These are phyloP conservation scores for Zosterops lateralis DNA, from an alignment of 2,113 vertebrate species.

Conservation along the genomic window DNA sequence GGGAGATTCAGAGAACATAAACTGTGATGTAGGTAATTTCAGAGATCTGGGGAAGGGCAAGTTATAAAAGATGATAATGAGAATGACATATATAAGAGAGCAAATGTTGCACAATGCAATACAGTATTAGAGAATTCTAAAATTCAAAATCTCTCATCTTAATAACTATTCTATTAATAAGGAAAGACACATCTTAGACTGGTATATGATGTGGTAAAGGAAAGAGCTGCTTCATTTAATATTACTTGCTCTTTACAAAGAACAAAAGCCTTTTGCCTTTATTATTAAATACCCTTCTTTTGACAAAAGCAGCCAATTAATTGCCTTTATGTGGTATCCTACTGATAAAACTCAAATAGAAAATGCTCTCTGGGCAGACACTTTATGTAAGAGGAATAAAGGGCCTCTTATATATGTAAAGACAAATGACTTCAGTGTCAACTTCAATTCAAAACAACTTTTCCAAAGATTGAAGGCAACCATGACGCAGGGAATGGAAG, in stretches of 20 bases:
- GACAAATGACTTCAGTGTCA: slow-evolving; percentile 21
- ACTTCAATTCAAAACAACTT: neutral
- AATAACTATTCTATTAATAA: slow-evolving; percentile 35
- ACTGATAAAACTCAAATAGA: slow-evolving; percentile 23
- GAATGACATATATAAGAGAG: neutral
- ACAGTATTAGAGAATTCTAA: neutral
- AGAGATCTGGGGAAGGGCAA: neutral
- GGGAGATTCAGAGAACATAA: neutral
- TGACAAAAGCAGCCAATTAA: slow-evolving; percentile 52
- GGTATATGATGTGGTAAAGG: neutral
- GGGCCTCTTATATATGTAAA: neutral
- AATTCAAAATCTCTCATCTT: neutral
- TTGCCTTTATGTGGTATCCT: neutral
- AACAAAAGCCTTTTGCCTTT: slow-evolving; percentile 49
- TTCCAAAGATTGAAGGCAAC: slow-evolving; percentile 29
- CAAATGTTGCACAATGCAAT: neutral
- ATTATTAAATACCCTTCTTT: slow-evolving; percentile 48
- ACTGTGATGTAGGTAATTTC: neutral
- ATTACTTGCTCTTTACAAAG: neutral
- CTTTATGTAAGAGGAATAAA: slow-evolving; percentile 25
- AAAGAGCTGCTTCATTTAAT: slow-evolving; percentile 23
- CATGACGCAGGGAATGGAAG: neutral
- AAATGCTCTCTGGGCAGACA: neutral
- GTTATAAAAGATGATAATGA: neutral
- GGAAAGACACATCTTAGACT: neutral